phyloP scores from a whole-genome alignment of 2,888 invertebrate genomes.

The Dynastes grantii region DNA sequence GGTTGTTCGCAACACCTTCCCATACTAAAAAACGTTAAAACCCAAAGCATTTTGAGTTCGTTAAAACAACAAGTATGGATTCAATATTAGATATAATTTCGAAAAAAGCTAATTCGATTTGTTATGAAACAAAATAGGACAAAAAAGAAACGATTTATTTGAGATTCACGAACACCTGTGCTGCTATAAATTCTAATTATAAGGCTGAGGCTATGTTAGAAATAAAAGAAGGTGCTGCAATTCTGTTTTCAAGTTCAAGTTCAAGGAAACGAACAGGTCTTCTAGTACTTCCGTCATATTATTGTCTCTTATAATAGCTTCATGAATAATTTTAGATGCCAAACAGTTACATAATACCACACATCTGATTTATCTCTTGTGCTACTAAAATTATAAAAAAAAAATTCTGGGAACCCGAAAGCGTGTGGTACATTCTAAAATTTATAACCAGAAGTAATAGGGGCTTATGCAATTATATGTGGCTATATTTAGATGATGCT shows the following conservation, averaged over 20 bases:
- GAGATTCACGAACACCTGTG: background rate
- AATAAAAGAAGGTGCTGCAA: background rate
- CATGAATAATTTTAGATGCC: slow-evolving; percentile 12
- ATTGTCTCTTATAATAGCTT: background rate
- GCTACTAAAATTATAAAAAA: slow-evolving; percentile 1
- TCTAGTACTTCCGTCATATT: background rate
- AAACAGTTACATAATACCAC: background rate
- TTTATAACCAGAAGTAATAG: background rate
- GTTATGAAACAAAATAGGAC: no score
- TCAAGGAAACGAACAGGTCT: slow-evolving; percentile 5
- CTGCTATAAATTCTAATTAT: background rate
- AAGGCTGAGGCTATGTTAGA: background rate
- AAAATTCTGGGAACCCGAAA: background rate
- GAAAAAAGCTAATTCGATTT: no score
- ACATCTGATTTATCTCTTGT: background rate
- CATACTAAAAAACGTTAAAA: no score
- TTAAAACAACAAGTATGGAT: no score
- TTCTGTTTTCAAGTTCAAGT: slow-evolving; percentile 17
- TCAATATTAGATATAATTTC: no score
- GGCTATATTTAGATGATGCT: no score
- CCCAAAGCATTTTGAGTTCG: no score
- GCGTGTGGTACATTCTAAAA: slow-evolving; percentile 5
- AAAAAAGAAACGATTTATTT: no score
- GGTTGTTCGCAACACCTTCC: no score
- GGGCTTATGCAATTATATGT: no score